Base-by-base conservation (phyloP, 2,888 invertebrate species). In the Himalopsyche japonica region DNA sequence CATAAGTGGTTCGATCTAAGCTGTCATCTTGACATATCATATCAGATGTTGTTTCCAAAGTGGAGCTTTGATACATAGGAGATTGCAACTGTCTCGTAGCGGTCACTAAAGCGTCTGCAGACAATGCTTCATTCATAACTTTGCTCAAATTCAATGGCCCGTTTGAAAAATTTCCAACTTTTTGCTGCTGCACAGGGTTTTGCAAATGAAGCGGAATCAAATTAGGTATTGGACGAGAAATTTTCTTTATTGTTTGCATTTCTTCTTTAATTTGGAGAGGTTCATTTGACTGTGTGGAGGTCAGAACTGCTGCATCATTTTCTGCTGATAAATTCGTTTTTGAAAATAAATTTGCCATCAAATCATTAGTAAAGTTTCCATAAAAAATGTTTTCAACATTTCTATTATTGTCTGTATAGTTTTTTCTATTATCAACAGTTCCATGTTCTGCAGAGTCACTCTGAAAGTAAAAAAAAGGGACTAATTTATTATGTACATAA, bases 151-250 rank as follows among this genome's bases (percentile, higher is more conserved):
- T 92, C 10, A 89, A 88, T 5, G 92, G 91, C 18, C 92, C 92
- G 88, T 91, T 92, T 34, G 92, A 86, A 0, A 89, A 89, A 49
- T 82, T 90, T 6, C 88, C 86, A 88, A 79, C 91, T 90, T 86
- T 89, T 64, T 78, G 84, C 10, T 48, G 90, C 89, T 91, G 91
- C 87, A 90, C 91, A 0, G 92, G 91, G 1, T 92, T 91, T 78
- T 92, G 92, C 8, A 91, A 88, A 88, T 92, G 93, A 81, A 96
- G 93, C 6, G 96, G 96, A 89, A 96, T 96, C 77, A 96, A 92
- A 89, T 95, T 96, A 80, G 96, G 96, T 87, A 96, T 93, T 0
- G 96, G 96, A 81, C 95, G 92, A 15, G 93, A 90, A 79, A 90
- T 88, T 88, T 91, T 92, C 87, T 90, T 90, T 43, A 86, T 82